Percentiles rank a stretch among this genome's conserved stretches.
Evolutionary conservation across 2,888 invertebrate genomes (phyloP).

Genomic region (Eurytoma californica): DNA sequence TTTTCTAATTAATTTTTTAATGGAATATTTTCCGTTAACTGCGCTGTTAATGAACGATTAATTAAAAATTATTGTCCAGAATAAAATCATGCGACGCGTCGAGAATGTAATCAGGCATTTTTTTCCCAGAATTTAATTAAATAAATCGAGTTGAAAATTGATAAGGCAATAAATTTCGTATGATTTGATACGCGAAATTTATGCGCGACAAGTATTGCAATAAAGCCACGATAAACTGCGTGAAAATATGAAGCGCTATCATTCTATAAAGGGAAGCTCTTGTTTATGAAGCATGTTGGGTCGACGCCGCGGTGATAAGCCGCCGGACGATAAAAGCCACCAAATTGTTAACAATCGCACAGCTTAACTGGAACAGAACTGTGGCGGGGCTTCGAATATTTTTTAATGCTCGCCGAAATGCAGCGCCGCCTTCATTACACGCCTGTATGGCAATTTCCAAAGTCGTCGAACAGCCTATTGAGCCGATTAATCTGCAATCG

Average conservation of each 20-base stretch:
- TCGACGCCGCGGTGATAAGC: not conserved
- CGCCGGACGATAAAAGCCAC: conserved; percentile 19
- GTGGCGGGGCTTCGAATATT: no score
- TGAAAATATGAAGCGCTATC: conserved; percentile 44
- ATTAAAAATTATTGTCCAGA: conserved; percentile 19
- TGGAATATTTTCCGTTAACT: no score
- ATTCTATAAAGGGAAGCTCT: conserved; percentile 39
- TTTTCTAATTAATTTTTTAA: no score
- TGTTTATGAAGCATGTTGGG: conserved; percentile 46
- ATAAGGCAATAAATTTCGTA: conserved; percentile 46
- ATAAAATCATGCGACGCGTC: conserved; percentile 8
- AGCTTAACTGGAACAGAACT: not conserved
- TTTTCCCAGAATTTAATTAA: conserved; percentile 38
- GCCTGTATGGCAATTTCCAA: conserved; percentile 41
- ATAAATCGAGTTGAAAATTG: conserved; percentile 43
- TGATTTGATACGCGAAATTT: conserved; percentile 46
- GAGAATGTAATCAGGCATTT: not conserved
- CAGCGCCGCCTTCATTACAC: conserved; percentile 21
- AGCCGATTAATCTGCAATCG: conserved; percentile 43
- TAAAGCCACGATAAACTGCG: conserved; percentile 34
- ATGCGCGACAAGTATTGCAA: conserved; percentile 48
- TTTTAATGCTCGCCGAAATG: no score
- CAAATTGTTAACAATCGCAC: conserved; percentile 16
- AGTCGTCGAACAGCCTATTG: conserved; percentile 49
- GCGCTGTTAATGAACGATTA: not conserved